A percentile compares a stretch with the other conserved stretches of the same genome.
These are phyloP conservation scores for Lomographa bimaculata DNA, from an alignment of 2,888 invertebrate genomes.

Conservation along the genomic window DNA sequence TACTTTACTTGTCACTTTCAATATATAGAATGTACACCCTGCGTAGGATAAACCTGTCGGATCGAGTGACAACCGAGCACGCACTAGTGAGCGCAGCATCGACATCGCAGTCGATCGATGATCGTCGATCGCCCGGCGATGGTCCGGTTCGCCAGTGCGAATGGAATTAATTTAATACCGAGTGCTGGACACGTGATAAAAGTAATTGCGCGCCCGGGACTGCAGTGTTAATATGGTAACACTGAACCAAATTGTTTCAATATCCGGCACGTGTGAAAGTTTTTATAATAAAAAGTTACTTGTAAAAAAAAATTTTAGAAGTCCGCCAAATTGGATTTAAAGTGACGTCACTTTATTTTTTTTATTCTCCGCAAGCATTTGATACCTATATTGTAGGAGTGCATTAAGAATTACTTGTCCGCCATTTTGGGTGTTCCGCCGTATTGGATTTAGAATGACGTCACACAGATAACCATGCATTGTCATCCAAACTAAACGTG, in stretches of 20 bases:
- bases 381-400: too few species aligned
- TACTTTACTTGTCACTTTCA: constrained; percentile 22
- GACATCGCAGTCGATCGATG: constrained; percentile 23
- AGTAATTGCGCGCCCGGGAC: constrained; percentile 40
- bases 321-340: too few species aligned
- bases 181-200: constrained; percentile 46
- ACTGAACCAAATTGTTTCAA: constrained; percentile 20
- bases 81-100: constrained; percentile 33
- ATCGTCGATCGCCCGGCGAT: constrained; percentile 14
- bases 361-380: too few species aligned
- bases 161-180: constrained; percentile 44
- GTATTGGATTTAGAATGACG: too few species aligned
- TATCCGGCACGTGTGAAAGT: constrained; percentile 6
- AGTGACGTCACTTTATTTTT: too few species aligned
- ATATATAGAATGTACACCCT: constrained; percentile 14
- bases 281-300: too few species aligned
- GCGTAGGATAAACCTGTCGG: constrained; percentile 35
- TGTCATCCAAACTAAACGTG: too few species aligned
- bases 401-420: too few species aligned
- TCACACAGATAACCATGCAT: too few species aligned
- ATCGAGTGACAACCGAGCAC: constrained; percentile 44
- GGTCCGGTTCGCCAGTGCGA: constrained; percentile 17
- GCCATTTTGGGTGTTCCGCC: too few species aligned
- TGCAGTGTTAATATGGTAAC: constrained; percentile 34
- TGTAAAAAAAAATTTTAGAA: too few species aligned